These are phyloP conservation scores for Bugulina stolonifera DNA, from an alignment of 2,888 invertebrate species.

Conservation along the genomic window DNA sequence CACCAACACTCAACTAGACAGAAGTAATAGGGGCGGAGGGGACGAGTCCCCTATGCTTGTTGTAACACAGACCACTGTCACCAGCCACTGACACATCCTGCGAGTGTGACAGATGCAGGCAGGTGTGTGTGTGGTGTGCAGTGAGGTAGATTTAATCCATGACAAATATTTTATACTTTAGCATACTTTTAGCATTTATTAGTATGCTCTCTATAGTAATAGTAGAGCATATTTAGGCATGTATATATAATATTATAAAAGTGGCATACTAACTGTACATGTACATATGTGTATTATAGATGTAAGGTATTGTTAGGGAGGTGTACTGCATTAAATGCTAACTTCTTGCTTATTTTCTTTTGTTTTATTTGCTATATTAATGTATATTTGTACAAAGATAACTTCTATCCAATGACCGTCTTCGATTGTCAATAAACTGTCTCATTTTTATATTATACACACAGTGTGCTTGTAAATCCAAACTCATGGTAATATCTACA, in stretches of 20 bases:
- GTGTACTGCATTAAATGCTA: too few species aligned
- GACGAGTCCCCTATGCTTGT: slow-evolving; percentile 8
- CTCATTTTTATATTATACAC: too few species aligned
- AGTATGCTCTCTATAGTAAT: too few species aligned
- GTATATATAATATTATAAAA: too few species aligned
- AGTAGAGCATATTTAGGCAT: too few species aligned
- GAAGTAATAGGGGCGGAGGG: background rate
- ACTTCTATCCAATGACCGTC: background rate
- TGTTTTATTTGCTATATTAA: background rate
- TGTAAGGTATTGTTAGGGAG: too few species aligned
- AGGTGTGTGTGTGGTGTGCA: too few species aligned
- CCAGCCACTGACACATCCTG: slow-evolving; percentile 9
- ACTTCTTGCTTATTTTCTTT: background rate
- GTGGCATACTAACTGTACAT: too few species aligned
- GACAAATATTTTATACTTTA: background rate
- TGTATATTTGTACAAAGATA: background rate
- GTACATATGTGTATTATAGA: too few species aligned
- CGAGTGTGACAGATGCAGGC: background rate
- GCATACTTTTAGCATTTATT: too few species aligned
- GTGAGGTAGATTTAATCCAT: background rate
- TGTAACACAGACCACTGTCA: background rate
- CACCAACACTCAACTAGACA: background rate
- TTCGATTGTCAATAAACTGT: background rate
- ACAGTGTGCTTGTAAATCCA: too few species aligned
- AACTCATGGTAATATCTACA: too few species aligned